These are phyloP conservation scores for Pantherophis vulpinus DNA, from an alignment of 2,797 vertebrate genomes.

Conservation along the genomic window DNA sequence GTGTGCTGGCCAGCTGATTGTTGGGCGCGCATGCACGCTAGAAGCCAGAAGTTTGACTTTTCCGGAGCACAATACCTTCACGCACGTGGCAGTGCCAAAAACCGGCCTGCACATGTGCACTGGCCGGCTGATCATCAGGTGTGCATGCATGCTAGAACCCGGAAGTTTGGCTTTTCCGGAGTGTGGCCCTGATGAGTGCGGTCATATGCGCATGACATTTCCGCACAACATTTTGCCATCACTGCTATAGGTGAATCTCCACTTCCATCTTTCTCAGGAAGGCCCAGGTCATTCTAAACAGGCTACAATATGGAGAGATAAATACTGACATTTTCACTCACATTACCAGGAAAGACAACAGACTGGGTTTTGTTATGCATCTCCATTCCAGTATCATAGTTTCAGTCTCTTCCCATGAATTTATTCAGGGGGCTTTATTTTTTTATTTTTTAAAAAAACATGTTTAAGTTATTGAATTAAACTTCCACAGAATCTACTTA, in stretches of 20 bases:
- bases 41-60: no score
- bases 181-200: no score
- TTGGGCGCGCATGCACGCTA: no score
- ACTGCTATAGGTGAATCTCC: background rate
- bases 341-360: background rate
- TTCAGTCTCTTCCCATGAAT: background rate
- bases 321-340: background rate
- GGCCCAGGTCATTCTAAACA: background rate
- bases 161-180: no score
- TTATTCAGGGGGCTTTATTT: background rate
- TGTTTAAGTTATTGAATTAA: background rate
- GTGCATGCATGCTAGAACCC: no score
- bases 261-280: background rate
- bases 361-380: background rate
- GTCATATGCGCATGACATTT: no score
- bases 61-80: no score
- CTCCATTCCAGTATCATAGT: background rate
- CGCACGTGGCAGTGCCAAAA: no score
- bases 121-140: no score
- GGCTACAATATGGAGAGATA: background rate
- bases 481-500: background rate
- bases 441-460: background rate
- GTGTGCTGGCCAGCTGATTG: no score
- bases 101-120: no score
- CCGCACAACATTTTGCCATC: no score